These are phyloP conservation scores for Melanerpes aurifrons DNA, from an alignment of 2,113 vertebrate species.

Conservation along the genomic window DNA sequence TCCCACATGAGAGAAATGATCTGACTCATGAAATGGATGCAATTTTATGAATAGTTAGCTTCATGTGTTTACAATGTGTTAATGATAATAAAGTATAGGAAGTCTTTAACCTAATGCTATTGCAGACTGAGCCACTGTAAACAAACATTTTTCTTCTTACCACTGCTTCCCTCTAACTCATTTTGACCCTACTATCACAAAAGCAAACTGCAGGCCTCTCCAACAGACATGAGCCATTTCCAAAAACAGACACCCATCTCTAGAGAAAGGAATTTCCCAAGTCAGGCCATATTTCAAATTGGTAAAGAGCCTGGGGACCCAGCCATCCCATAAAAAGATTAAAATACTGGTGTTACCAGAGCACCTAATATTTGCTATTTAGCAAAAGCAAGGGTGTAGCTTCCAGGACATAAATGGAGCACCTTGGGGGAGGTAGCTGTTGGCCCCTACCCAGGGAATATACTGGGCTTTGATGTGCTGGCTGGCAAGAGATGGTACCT, in stretches of 20 bases:
- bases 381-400: too few species aligned
- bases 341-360: too few species aligned
- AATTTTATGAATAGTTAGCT: slow-evolving; percentile 54
- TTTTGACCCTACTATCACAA: slow-evolving; percentile 4
- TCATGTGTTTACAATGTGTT: slow-evolving; percentile 63
- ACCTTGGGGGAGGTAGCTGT: too few species aligned
- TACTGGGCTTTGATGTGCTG: too few species aligned
- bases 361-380: too few species aligned
- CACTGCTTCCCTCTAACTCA: not conserved
- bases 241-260: not conserved
- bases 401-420: too few species aligned
- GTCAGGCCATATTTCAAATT: too few species aligned
- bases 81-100: slow-evolving; percentile 52
- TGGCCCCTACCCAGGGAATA: too few species aligned
- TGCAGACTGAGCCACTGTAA: slow-evolving; percentile 10
- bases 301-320: too few species aligned
- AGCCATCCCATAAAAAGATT: too few species aligned
- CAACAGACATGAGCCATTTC: not conserved
- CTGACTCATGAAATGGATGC: slow-evolving; percentile 37
- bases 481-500: too few species aligned
- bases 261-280: too few species aligned
- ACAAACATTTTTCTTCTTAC: not conserved
- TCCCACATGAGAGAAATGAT: not conserved
- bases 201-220: not conserved
- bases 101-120: slow-evolving; percentile 53